Evolutionary conservation across 2,888 invertebrate genomes (phyloP).

Genomic region (Meiosimyza decipiens): DNA sequence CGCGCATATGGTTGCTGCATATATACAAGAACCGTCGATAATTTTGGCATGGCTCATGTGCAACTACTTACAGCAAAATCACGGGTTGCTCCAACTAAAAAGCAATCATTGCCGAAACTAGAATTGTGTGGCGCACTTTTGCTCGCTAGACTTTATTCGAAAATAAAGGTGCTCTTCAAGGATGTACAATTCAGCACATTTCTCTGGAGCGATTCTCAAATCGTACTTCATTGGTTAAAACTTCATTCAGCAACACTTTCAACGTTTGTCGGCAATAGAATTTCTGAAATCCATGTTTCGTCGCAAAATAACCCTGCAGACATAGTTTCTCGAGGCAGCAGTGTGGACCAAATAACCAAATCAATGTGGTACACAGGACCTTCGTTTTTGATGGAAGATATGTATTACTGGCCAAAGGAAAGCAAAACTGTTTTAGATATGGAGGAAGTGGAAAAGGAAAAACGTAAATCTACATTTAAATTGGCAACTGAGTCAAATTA

Average conservation of each 20-base stretch:
- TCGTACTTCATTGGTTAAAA: no score
- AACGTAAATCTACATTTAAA: no score
- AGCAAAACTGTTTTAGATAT: neutral
- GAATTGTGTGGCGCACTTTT: no score
- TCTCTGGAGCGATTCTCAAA: no score
- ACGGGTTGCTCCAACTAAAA: conserved; percentile 29
- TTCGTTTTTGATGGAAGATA: neutral
- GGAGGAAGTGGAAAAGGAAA: no score
- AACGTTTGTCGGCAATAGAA: no score
- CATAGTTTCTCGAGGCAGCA: neutral
- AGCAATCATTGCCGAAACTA: neutral
- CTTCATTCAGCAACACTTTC: no score
- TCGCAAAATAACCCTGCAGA: neutral
- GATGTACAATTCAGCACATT: no score
- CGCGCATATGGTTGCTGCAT: conserved; percentile 38
- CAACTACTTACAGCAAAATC: conserved; percentile 29
- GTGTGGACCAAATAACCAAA: neutral
- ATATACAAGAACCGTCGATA: conserved; percentile 18
- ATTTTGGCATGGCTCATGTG: conserved; percentile 1
- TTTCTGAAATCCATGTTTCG: no score
- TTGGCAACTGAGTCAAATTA: neutral
- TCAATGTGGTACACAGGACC: neutral
- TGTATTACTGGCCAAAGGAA: neutral
- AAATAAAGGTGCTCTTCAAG: no score
- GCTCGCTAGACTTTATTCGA: no score